Conservation (phyloP, 2,797 vertebrate genomes). For the Linurgus olivaceus region DNA sequence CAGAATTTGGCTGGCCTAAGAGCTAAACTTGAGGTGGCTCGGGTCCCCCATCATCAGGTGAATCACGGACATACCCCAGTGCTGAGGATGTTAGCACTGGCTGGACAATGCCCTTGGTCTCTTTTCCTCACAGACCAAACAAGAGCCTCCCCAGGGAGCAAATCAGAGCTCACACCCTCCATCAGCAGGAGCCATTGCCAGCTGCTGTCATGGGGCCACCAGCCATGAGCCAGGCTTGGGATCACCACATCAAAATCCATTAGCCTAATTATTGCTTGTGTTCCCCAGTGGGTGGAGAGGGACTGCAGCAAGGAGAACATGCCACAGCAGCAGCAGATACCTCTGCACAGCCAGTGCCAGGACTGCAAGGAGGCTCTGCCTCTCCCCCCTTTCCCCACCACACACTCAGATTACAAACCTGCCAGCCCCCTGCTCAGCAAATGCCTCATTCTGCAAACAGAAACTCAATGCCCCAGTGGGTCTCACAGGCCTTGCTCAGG, state of each 20-base stretch:
- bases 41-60: neutral
- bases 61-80: neutral
- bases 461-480: neutral
- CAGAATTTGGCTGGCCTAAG: neutral
- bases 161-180: rapidly evolving
- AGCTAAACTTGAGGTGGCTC: neutral
- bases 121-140: neutral
- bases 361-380: neutral
- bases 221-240: neutral
- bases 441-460: neutral
- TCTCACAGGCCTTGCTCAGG: neutral
- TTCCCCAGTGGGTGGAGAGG: neutral
- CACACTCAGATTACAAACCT: neutral
- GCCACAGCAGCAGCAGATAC: neutral
- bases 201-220: neutral
- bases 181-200: neutral
- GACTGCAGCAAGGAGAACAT: neutral
- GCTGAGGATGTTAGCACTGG: neutral
- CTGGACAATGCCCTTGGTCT: neutral
- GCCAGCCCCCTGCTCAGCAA: neutral
- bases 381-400: neutral
- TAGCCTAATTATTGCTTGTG: neutral
- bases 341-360: neutral
- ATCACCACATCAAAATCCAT: neutral
- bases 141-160: neutral